phyloP scores from a whole-genome alignment of 2,113 vertebrate species.

The Paraplagusia blochii region DNA sequence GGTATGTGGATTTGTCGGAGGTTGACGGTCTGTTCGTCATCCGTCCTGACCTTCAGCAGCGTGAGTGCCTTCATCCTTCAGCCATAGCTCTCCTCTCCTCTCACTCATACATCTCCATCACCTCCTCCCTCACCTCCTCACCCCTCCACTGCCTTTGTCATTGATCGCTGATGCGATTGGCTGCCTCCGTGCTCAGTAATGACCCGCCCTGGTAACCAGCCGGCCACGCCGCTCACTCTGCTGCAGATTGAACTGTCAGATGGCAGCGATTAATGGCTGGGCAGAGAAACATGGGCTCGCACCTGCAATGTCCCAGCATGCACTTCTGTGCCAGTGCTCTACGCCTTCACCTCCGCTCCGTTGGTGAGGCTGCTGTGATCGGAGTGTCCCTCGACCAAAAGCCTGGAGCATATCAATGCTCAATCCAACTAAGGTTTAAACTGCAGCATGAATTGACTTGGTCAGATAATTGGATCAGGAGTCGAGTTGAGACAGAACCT shows the following conservation, averaged over 20 bases:
- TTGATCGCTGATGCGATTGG: conserved; percentile 99
- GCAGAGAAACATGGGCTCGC: conserved; percentile 87
- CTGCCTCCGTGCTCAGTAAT: conserved; percentile 98
- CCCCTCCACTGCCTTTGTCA: conserved; percentile 90
- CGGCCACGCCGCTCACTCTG: conserved; percentile 63
- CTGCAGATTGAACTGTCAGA: conserved; percentile 99
- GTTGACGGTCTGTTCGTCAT: conserved; percentile 98
- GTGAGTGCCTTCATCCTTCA: conserved; percentile 63
- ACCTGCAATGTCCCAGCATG: conserved; percentile 75
- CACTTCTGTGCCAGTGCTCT: conserved; percentile 17
- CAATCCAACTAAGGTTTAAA: conserved; percentile 34
- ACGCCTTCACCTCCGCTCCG: conserved; percentile 8
- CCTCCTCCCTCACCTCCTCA: conserved; percentile 45
- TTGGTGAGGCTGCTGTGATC: background rate
- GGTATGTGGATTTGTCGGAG: conserved; percentile 86
- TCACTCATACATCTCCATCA: conserved; percentile 40
- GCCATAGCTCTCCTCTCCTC: conserved; percentile 41
- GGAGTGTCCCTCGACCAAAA: conserved; percentile 4
- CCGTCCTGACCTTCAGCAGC: conserved; percentile 93
- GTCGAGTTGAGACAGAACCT: no score
- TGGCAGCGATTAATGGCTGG: conserved; percentile 99
- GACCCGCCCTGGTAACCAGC: conserved; percentile 90
- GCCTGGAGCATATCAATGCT: conserved; percentile 23
- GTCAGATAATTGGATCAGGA: no score
- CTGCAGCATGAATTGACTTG: no score